Percentiles rank a stretch among this genome's conserved stretches.
Evolutionary conservation across 2,113 vertebrate species (phyloP).

Genomic region (Ophiodon elongatus): DNA sequence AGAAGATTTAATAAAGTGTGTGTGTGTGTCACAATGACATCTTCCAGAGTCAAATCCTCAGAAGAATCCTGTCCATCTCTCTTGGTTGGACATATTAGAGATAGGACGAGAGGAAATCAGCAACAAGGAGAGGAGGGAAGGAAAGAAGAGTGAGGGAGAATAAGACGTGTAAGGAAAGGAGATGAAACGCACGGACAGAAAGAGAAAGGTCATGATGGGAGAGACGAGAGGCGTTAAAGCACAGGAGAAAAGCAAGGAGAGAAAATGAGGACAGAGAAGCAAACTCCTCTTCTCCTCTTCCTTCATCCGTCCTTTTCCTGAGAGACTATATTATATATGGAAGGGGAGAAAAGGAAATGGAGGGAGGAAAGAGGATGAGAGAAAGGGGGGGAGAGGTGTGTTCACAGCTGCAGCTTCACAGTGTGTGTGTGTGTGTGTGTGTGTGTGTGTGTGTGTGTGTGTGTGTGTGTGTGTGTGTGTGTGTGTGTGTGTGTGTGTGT

Average conservation of each 20-base stretch:
- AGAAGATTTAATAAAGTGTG: background rate
- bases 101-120: background rate
- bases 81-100: background rate
- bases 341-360: background rate
- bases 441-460: too few species aligned
- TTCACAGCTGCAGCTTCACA: slow-evolving; percentile 41
- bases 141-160: background rate
- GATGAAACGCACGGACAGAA: background rate
- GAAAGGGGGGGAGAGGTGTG: slow-evolving; percentile 8
- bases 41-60: background rate
- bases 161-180: background rate
- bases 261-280: background rate
- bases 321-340: background rate
- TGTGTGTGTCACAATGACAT: too few species aligned
- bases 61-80: background rate
- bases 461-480: too few species aligned
- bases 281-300: background rate
- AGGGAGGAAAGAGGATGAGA: background rate
- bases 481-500: slow-evolving; percentile 3
- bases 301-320: background rate
- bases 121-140: background rate
- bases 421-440: too few species aligned
- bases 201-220: background rate
- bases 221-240: background rate
- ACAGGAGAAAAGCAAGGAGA: background rate